Base-by-base conservation (phyloP, 2,888 invertebrate genomes). In the Oegoconia quadripuncta region DNA sequence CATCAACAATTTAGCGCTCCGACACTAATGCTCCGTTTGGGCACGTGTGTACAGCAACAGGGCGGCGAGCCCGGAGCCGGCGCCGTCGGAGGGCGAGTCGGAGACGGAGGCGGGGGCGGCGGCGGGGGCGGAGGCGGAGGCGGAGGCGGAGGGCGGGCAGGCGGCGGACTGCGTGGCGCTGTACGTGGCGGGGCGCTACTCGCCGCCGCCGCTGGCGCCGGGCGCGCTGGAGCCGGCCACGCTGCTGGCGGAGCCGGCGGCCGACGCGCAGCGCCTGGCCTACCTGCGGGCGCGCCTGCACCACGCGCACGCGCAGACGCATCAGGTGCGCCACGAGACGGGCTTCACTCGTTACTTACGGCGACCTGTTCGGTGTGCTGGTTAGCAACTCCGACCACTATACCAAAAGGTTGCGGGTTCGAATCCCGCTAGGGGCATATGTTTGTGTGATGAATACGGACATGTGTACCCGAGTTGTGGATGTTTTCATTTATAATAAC, bases 141-240 rank as follows among this genome's bases (percentile, higher is more conserved):
- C 26, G 23, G 50, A 14, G 34, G 33, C 11, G 18, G 55, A 64
- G 57, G 44, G 69, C 71, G 56, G 48, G 44, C 59, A 59, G 60
- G 50, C 68, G 49, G 46, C 65, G 37, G 73, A 73, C 40, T 60
- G 74, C 42, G 54, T 25, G 52, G 70, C 68, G 51, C 61, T 67
- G 57, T 98, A 97, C 77, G 88, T 90, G 36, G 70, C 90, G n/a
- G 97, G 97, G 1, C 89, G 91, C 22, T 99, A 98, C 80, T 95
- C 95, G 60, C 98, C 98, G 0, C 83, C 79, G 54, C 92, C 93
- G 55, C 73, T 96, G 45, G 48, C 78, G 2, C 62, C 89, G 0
- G 80, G 83, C 20, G 91, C 92, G 41, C 88, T 96, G 35, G 95
- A 81, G 65, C 88, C 90, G 1, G 96, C 92, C 40, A 93, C 95